Conservation (phyloP, 2,797 vertebrate species). For the Passerculus sandwichensis region DNA sequence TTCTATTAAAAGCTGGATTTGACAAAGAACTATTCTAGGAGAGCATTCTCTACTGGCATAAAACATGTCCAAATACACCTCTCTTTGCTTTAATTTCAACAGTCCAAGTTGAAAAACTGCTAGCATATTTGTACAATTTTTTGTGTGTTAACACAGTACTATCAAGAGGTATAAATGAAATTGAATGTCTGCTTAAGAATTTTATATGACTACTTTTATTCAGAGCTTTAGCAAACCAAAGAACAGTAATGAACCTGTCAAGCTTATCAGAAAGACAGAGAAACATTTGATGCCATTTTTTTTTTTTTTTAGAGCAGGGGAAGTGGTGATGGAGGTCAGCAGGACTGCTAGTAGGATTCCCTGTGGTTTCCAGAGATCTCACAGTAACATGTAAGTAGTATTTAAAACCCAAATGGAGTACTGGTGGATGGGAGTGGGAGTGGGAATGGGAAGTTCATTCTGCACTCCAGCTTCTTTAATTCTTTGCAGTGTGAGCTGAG, state of each 20-base stretch:
- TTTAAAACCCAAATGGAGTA: not conserved
- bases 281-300: not conserved
- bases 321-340: not conserved
- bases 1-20: conserved; percentile 53
- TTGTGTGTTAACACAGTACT: not conserved
- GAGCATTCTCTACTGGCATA: not conserved
- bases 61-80: not conserved
- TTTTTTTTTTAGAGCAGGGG: not conserved
- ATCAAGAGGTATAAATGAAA: not conserved
- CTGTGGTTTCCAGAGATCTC: not conserved
- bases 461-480: not conserved
- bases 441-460: not conserved
- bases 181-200: not conserved
- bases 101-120: not conserved
- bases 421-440: not conserved
- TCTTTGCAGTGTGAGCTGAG: not conserved
- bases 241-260: not conserved
- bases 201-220: not conserved
- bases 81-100: not conserved
- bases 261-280: not conserved
- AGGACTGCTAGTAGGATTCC: not conserved
- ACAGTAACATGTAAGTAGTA: not conserved
- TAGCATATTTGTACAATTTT: not conserved
- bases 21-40: conserved; percentile 7
- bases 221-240: not conserved